Conservation (phyloP, 53 echinoderm and acorn worm species). For the Arbacia lixula region DNA sequence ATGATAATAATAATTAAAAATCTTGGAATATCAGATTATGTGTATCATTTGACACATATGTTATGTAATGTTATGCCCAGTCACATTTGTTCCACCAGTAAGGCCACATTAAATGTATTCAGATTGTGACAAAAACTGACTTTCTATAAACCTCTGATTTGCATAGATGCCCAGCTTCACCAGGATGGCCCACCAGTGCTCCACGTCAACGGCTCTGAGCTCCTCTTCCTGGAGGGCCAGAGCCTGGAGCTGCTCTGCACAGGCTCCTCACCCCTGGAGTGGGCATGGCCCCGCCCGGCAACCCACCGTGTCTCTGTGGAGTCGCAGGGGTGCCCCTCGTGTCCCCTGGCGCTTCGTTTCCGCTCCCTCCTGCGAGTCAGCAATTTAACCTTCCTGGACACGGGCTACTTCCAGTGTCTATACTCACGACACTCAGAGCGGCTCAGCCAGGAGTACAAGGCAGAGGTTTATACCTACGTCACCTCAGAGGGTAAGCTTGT, state of each 20-base stretch:
- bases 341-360: constrained; percentile 37
- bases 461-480: constrained; percentile 71
- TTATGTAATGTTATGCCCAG: too few relatives aligned
- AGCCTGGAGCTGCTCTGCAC: constrained; percentile 58
- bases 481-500: constrained; percentile 67
- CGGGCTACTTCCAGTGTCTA: constrained; percentile 74
- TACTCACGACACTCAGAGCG: constrained; percentile 77
- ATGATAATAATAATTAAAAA: too few relatives aligned
- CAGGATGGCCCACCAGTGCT: constrained; percentile 63
- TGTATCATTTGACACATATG: too few relatives aligned
- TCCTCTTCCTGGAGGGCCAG: constrained; percentile 34
- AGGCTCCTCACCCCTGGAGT: constrained; percentile 62
- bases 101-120: too few relatives aligned
- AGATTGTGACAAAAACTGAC: too few relatives aligned
- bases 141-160: too few relatives aligned
- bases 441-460: constrained; percentile 56
- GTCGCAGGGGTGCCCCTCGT: constrained; percentile 28
- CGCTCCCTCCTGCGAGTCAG: constrained; percentile 54
- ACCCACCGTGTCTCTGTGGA: constrained; percentile 15
- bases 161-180: constrained; percentile 36
- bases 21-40: too few relatives aligned
- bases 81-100: too few relatives aligned
- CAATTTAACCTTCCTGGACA: constrained; percentile 52
- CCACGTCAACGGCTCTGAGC: constrained; percentile 56
- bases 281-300: constrained; percentile 39